Percentiles rank a stretch among this genome's conserved stretches.
Conservation (phyloP, 2,797 vertebrate genomes). For the Acestrorhynchus altus region DNA sequence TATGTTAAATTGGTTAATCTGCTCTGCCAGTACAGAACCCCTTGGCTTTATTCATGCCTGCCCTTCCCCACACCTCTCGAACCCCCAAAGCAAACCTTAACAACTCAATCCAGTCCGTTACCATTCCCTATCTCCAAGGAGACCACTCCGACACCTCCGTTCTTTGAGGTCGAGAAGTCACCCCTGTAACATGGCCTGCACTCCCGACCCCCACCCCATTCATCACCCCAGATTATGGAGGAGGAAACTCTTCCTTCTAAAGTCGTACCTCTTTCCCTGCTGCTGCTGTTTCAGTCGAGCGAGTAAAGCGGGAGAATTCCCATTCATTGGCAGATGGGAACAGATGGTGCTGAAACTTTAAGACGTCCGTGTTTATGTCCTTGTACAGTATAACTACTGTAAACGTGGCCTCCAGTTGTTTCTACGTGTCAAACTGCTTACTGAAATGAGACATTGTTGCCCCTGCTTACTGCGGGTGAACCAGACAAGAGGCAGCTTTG, state of each 20-base stretch:
- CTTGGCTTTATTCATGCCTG: constrained; percentile 53
- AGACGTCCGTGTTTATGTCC: too few relatives aligned
- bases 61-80: constrained; percentile 13
- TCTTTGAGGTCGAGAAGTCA: constrained; percentile 59
- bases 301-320: too few relatives aligned
- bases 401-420: constrained; percentile 23
- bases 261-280: not conserved
- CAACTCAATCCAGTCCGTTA: constrained; percentile 56
- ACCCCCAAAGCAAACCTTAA: constrained; percentile 57
- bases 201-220: constrained; percentile 69
- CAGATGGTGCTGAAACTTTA: too few relatives aligned
- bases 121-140: constrained; percentile 43
- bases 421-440: constrained; percentile 56
- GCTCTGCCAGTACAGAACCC: constrained; percentile 38
- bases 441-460: constrained; percentile 70
- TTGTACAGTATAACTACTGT: not conserved
- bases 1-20: constrained; percentile 61
- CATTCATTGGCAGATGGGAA: too few relatives aligned
- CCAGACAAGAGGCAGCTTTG: constrained; percentile 60
- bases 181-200: constrained; percentile 59
- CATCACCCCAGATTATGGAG: constrained; percentile 63
- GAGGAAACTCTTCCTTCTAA: not conserved
- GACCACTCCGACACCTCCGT: constrained; percentile 58
- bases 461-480: constrained; percentile 67
- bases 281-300: not conserved